Base-by-base conservation (phyloP, 2,888 invertebrate genomes). In the Anoncus sp. region DNA sequence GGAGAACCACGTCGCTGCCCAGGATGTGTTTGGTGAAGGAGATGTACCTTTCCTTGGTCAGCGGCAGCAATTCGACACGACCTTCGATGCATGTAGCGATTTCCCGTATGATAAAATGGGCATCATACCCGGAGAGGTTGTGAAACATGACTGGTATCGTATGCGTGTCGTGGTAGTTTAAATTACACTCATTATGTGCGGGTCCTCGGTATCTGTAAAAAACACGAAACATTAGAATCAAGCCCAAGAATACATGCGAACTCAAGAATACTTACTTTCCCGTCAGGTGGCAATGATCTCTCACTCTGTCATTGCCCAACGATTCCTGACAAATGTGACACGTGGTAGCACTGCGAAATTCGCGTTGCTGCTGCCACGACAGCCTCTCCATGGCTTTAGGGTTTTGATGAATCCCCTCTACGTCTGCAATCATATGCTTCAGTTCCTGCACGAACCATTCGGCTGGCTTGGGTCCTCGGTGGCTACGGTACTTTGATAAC, bases 31-130 rank as follows among this genome's bases (percentile, higher is more conserved):
- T 85, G 1, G 82, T 84, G 77, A 88, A 86, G 7, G 85, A 85
- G 45, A 86, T 85, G 66, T 85, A 89, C 69, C 83, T 83, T 80
- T 90, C 88, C 57, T 85, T 86, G 49, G 83, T 87, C 40, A 81
- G 65, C 0, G 89, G 81, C 31, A 89, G 80, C 4, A 88, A 35
- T 12, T 73, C 69, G 7, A 86, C 77, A n/a, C 59, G 45, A 6
- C 83, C 83, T 10, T 77, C 77, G 65, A 75, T 62, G 62, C 10
- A 18, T 16, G 62, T 55, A 9, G 70, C 40, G 22, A 76, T 57
- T 24, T 62, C 62, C 5, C 31, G 16, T 71, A 86, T 83, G 6
- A 85, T 60, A 65, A 85, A 86, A 69, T 86, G 84, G 10, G 82
- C 69, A 71, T 87, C 86, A 75, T 85, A 84, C 10, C 82, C 85